Percentiles rank a stretch among this genome's conserved stretches.
phyloP scores from a whole-genome alignment of 2,797 vertebrate genomes.

The Acanthopagrus latus region DNA sequence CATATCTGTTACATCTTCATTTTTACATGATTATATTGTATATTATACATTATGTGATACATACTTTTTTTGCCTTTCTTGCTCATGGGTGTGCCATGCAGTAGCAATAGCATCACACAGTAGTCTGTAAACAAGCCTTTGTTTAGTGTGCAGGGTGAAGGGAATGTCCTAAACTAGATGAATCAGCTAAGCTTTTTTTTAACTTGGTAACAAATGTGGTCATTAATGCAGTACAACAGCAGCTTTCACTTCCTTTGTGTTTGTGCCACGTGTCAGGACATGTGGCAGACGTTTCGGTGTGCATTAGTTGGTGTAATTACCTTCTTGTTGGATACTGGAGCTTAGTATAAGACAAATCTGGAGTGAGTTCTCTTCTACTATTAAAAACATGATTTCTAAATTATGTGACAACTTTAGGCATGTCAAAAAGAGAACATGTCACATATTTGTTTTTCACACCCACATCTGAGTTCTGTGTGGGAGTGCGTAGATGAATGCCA shows the following conservation, averaged over 20 bases:
- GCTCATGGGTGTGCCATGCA: not conserved
- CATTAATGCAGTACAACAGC: slow-evolving; percentile 19
- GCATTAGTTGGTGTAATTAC: slow-evolving; percentile 15
- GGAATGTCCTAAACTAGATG: not conserved
- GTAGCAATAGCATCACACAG: not conserved
- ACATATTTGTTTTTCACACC: slow-evolving; percentile 19
- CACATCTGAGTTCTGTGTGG: slow-evolving; percentile 64
- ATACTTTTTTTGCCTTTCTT: not conserved
- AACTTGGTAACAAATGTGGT: not conserved
- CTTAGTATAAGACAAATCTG: not conserved
- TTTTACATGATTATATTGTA: not conserved
- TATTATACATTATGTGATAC: not conserved
- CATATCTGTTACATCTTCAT: not conserved
- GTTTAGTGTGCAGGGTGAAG: not conserved
- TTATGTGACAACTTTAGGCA: not conserved
- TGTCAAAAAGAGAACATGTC: slow-evolving; percentile 20
- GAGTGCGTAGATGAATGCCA: slow-evolving; percentile 35
- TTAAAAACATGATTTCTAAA: not conserved
- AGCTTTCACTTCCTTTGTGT: slow-evolving; percentile 50
- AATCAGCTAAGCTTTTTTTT: not conserved
- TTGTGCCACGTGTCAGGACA: not conserved
- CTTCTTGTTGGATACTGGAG: not conserved
- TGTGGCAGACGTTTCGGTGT: not conserved
- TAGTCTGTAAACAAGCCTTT: not conserved
- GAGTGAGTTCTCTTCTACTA: not conserved